Evolutionary conservation across 92 coral and sea anemone genomes (phyloP).

Genomic region (Epizoanthus stellaris): DNA sequence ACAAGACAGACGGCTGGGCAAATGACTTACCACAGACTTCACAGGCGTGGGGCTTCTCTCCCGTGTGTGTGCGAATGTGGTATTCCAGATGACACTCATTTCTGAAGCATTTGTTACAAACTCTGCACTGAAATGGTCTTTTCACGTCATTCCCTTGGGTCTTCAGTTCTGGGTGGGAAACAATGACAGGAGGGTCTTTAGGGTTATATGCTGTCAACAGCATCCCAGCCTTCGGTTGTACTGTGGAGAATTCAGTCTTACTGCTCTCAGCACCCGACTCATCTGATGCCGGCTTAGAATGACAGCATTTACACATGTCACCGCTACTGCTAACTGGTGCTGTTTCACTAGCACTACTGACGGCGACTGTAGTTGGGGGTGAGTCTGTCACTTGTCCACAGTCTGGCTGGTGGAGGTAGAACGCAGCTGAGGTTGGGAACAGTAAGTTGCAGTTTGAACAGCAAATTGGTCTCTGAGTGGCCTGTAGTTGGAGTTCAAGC

Average conservation of each 20-base stretch:
- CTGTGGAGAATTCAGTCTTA: neutral
- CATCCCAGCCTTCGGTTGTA: neutral
- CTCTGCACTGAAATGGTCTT: conserved; percentile 36
- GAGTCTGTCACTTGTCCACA: neutral
- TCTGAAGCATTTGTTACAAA: conserved; percentile 38
- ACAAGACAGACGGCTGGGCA: conserved; percentile 36
- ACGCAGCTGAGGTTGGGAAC: conserved; percentile 27
- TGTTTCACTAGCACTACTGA: neutral
- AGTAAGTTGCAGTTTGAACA: conserved; percentile 30
- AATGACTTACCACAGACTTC: conserved; percentile 33
- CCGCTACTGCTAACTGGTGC: neutral
- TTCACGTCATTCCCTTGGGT: conserved; percentile 9
- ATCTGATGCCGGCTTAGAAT: neutral
- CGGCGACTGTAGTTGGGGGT: neutral
- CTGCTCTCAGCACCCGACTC: neutral
- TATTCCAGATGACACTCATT: conserved; percentile 40
- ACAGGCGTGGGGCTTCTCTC: conserved; percentile 38
- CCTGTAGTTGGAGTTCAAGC: conserved; percentile 29
- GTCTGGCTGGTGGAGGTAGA: conserved; percentile 19
- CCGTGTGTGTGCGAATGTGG: conserved; percentile 46
- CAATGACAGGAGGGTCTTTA: neutral
- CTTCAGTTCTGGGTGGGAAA: conserved; percentile 35
- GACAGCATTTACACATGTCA: conserved; percentile 5
- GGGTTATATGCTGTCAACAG: neutral
- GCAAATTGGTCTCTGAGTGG: conserved; percentile 37